These are phyloP conservation scores for Cossypha niveicapilla DNA, from an alignment of 2,797 vertebrate species.

Conservation along the genomic window DNA sequence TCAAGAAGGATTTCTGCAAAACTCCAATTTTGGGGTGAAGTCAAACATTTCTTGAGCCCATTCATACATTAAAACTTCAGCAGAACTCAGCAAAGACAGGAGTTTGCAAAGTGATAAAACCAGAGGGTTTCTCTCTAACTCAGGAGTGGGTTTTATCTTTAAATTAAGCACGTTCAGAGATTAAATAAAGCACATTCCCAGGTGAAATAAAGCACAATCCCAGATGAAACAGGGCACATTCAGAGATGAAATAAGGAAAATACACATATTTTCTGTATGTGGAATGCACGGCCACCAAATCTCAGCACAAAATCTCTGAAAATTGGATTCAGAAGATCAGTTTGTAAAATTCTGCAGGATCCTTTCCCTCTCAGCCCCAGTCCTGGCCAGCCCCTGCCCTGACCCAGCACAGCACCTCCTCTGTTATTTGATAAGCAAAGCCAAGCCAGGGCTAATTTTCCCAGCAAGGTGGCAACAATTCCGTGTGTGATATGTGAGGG, in stretches of 20 bases:
- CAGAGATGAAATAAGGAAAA: neutral
- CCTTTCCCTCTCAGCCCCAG: neutral
- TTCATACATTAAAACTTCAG: neutral
- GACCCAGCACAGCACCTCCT: neutral
- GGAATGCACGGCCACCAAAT: neutral
- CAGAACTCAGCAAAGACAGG: neutral
- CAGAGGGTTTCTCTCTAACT: neutral
- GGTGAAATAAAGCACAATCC: too few relatives aligned
- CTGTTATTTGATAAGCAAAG: constrained; percentile 26
- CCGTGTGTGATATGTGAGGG: constrained; percentile 45
- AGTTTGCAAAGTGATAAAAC: neutral
- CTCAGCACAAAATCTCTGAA: neutral
- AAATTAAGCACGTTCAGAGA: neutral
- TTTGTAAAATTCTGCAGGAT: neutral
- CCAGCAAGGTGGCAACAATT: constrained; percentile 65
- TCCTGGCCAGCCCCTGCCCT: neutral
- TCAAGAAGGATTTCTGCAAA: neutral
- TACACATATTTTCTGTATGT: rapidly evolving
- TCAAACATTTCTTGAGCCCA: neutral
- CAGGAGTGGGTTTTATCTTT: neutral
- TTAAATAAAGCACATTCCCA: too few relatives aligned
- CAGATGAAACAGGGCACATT: neutral
- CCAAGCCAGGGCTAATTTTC: constrained; percentile 54
- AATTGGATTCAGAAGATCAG: neutral
- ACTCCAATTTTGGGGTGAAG: neutral